Base-by-base conservation (phyloP, 2,113 vertebrate species). In the Gadus macrocephalus region DNA sequence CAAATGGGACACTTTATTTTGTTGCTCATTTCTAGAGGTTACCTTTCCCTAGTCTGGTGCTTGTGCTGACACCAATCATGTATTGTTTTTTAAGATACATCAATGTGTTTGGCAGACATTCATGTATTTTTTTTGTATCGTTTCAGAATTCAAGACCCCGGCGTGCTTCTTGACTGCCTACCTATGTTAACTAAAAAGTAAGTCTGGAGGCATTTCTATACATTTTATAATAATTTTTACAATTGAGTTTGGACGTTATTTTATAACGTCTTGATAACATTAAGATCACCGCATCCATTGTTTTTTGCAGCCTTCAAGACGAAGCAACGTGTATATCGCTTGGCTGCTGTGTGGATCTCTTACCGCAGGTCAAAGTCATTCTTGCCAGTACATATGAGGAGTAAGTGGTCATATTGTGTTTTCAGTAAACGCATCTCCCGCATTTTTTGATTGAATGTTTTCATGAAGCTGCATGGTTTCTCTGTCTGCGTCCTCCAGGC, bases 271-370 rank as follows among this genome's bases (percentile, higher is more conserved):
- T 35, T 35, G 31, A 35, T 35, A 35, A 35, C 31, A 35, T 35
- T 35, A 35, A 35, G 3, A 35, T 35, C 31, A 3, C 25, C 25
- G 25, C 25, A 25, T 25, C 25, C 25, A 25, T 25, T 25, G 25
- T 68, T 27, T 86, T 83, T 85, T 20, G 12, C 90, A 99, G 97
- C 91, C 94, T 99, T 91, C 95, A 98, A 91, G 94, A 94, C 78
- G 96, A 95, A 91, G 92, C 95, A 77, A 89, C 95, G 1, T 93
- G 92, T 81, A 88, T 99, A 86, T 97, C 97, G 68, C 88, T 95
- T 85, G 97, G 97, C 83, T 98, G 97, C 92, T 99, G 97, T 80
- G 96, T 99, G 78, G 97, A 99, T 86, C 96, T 99, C 79, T 86
- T 98, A 76, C 96, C 96, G 78, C 92, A 95, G 88, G 93, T 98